Evolutionary conservation across 2,888 invertebrate species (phyloP).

Genomic region (Lydus trimaculatus): DNA sequence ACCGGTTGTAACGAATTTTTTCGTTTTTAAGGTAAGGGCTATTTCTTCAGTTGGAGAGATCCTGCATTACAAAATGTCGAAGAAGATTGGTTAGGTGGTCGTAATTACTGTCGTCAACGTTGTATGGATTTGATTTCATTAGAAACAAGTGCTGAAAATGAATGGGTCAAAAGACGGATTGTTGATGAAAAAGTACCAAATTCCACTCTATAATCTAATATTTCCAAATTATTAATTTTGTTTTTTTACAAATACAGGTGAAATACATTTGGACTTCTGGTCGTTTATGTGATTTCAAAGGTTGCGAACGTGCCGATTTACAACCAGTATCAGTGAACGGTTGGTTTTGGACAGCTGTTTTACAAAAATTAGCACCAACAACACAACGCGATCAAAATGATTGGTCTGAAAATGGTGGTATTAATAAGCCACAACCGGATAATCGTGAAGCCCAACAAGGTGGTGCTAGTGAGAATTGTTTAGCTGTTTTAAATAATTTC

Average conservation of each 20-base stretch:
- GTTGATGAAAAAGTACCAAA: slow-evolving; percentile 77
- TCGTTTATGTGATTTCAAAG: slow-evolving; percentile 88
- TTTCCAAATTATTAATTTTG: slow-evolving; percentile 34
- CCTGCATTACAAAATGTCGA: slow-evolving; percentile 76
- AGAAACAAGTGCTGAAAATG: slow-evolving; percentile 86
- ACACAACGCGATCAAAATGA: slow-evolving; percentile 84
- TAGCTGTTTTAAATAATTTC: slow-evolving; percentile 87
- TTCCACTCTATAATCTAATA: no score
- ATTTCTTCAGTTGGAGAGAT: slow-evolving; percentile 90
- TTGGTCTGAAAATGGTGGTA: slow-evolving; percentile 88
- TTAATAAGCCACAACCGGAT: slow-evolving; percentile 87
- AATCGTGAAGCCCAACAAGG: slow-evolving; percentile 82
- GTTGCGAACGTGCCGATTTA: slow-evolving; percentile 85
- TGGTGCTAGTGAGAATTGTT: slow-evolving; percentile 85
- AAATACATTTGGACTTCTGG: slow-evolving; percentile 94
- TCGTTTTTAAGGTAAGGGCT: slow-evolving; percentile 69
- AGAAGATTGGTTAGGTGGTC: slow-evolving; percentile 83
- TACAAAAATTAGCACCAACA: slow-evolving; percentile 84
- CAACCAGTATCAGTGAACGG: slow-evolving; percentile 83
- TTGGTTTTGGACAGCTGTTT: slow-evolving; percentile 92
- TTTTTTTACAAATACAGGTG: slow-evolving; percentile 61
- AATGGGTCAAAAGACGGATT: slow-evolving; percentile 83
- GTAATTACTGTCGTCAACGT: slow-evolving; percentile 86
- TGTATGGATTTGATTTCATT: slow-evolving; percentile 90
- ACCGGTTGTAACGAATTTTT: background rate